Conservation (phyloP, 2,113 vertebrate species). For the Lasiurus cinereus region DNA sequence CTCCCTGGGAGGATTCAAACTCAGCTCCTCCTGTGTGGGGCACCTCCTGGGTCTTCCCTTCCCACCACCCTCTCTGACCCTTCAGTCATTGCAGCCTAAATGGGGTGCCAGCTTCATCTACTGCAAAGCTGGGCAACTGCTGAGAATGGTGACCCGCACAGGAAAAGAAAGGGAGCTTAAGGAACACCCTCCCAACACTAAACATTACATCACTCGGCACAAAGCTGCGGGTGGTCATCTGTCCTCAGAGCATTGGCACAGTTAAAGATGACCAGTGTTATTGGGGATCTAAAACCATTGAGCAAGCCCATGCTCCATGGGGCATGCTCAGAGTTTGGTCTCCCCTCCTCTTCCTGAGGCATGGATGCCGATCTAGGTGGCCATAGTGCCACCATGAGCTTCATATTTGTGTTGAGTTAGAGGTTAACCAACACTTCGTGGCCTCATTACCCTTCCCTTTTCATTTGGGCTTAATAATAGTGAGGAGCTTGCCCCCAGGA, state of each 20-base stretch:
- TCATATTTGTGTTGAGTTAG: not conserved
- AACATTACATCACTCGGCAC: accelerated
- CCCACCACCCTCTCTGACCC: not conserved
- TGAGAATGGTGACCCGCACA: not conserved
- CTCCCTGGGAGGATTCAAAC: not conserved
- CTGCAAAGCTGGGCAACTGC: accelerated
- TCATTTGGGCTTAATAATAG: not conserved
- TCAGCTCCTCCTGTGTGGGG: accelerated
- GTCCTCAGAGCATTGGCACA: not conserved
- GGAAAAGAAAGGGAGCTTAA: not conserved
- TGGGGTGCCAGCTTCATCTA: accelerated
- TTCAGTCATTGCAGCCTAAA: not conserved
- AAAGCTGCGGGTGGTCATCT: not conserved
- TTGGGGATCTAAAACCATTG: not conserved
- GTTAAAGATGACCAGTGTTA: not conserved
- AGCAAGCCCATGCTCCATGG: not conserved
- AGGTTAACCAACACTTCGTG: not conserved
- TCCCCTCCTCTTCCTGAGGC: not conserved
- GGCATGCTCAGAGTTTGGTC: not conserved
- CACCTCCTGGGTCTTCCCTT: not conserved
- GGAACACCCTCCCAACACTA: not conserved
- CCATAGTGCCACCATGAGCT: not conserved
- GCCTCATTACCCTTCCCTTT: not conserved
- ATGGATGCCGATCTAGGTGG: not conserved
- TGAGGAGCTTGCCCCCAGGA: not conserved